Evolutionary conservation across 2,888 invertebrate genomes (phyloP), one percentile per base, ranked within the genome.

Genomic region (Eubasilissa splendida): DNA sequence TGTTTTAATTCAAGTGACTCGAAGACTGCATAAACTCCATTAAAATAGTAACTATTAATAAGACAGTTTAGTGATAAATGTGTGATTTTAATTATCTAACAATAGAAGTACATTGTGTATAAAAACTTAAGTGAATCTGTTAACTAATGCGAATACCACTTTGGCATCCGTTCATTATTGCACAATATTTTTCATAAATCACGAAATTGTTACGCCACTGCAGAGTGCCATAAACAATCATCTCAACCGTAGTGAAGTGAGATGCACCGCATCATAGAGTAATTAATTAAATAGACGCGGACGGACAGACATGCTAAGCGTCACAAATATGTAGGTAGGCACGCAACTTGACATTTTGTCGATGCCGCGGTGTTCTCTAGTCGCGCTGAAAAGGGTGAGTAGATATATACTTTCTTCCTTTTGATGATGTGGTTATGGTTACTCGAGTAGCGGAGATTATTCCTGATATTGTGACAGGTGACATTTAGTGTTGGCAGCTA

Each of bases 251-350:
- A 71, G 59, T 74, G 58, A 74, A 74, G 74, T 59, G 59, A 74
- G 54, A n/a, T 33, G 33, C 42, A 60, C 52, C 68, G 42, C 50
- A 74, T 50, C 53, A 54, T 31, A 14, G 59, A 14, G 58, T 50
- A 59, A 74, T 59, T 74, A 74, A 74, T 74, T 71, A 10, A 22
- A 71, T 71, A 14, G 31, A n/a, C n/a, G 31, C 56, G 31, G 42
- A 71, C 54, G 12, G 31, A 54, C n/a, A 58, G 12, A n/a, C 58
- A 58, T 0, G 12, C 42, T 7, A 42, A 42, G 7, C 42, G 3
- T 42, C 42, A n/a, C 58, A 66, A 66, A 42, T 50, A 42, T 52
- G n/a, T 52, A 42, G 7, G 14, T 50, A 68, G 50, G 42, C 52
- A n/a, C 14, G 10, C 52, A n/a, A 7, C 7, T 0, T 42, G 42